These are phyloP conservation scores for Bothrops jararaca DNA, from an alignment of 2,113 vertebrate genomes.

Conservation along the genomic window DNA sequence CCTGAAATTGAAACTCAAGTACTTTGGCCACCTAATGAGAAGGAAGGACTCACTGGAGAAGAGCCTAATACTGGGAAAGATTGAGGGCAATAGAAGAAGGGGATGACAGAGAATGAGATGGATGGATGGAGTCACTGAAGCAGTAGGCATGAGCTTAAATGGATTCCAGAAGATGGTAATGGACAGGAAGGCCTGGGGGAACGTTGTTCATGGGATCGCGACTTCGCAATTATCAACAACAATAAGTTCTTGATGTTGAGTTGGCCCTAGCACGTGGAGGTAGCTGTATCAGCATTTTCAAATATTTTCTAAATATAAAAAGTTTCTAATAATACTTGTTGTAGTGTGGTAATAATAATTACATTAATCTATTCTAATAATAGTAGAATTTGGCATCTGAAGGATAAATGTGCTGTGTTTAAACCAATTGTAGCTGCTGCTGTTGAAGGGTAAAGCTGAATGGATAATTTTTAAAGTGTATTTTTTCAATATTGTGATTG, in stretches of 20 bases:
- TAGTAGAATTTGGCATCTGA: background rate
- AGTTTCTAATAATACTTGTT: background rate
- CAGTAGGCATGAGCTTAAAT: no score
- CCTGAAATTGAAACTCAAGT: no score
- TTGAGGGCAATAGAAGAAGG: no score
- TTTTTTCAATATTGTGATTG: background rate
- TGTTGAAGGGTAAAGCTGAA: background rate
- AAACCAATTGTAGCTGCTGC: background rate
- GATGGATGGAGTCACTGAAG: no score
- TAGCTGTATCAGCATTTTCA: background rate
- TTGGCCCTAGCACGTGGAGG: background rate
- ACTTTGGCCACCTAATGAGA: no score
- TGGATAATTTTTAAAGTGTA: background rate
- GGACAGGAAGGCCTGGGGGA: no score
- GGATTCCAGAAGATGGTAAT: no score
- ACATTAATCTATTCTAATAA: background rate
- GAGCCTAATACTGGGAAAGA: no score
- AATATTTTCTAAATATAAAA: background rate
- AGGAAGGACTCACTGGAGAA: no score
- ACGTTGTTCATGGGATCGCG: no score
- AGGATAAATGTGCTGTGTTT: background rate
- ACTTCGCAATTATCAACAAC: no score
- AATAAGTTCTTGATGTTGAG: background rate
- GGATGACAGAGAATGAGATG: no score
- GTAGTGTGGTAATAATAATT: background rate